A percentile compares a stretch with the other conserved stretches of the same genome.
Evolutionary conservation across 64 coral and sea anemone genomes (phyloP).

Genomic region (Stylophora pistillata): DNA sequence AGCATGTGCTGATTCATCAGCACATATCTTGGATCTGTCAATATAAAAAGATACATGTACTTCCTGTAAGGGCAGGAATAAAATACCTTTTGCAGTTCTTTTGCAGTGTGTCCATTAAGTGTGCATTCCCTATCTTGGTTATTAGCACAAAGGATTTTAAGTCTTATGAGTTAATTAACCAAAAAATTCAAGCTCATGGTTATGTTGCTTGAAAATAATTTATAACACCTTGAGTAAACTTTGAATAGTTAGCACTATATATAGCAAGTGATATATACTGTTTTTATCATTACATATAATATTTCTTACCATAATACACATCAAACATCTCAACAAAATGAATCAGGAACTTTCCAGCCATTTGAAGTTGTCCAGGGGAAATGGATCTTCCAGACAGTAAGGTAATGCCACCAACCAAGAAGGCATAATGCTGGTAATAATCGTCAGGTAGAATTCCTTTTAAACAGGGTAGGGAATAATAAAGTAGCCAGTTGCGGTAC

Average conservation of each 20-base stretch:
- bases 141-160: slow-evolving; percentile 19
- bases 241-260: no score
- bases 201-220: slow-evolving; percentile 10
- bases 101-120: slow-evolving; percentile 18
- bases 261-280: no score
- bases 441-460: slow-evolving; percentile 48
- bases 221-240: not conserved
- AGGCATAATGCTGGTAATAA: slow-evolving; percentile 2
- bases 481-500: slow-evolving; percentile 44
- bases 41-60: not conserved
- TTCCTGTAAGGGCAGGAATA: not conserved
- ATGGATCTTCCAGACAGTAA: slow-evolving; percentile 1
- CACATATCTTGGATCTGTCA: slow-evolving; percentile 8
- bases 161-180: not conserved
- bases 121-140: slow-evolving; percentile 21
- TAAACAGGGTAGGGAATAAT: slow-evolving; percentile 54
- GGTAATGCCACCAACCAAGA: slow-evolving; percentile 5
- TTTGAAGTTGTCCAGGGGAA: not conserved
- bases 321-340: slow-evolving; percentile 50
- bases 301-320: slow-evolving; percentile 44
- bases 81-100: slow-evolving; percentile 22
- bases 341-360: not conserved
- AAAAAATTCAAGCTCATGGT: slow-evolving; percentile 26
- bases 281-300: no score
- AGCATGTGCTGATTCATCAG: slow-evolving; percentile 3